Percentiles rank a stretch among this genome's conserved stretches.
Evolutionary conservation across 1,140 invertebrate species (phyloP).

Genomic region (Hypothenemus hampei): DNA sequence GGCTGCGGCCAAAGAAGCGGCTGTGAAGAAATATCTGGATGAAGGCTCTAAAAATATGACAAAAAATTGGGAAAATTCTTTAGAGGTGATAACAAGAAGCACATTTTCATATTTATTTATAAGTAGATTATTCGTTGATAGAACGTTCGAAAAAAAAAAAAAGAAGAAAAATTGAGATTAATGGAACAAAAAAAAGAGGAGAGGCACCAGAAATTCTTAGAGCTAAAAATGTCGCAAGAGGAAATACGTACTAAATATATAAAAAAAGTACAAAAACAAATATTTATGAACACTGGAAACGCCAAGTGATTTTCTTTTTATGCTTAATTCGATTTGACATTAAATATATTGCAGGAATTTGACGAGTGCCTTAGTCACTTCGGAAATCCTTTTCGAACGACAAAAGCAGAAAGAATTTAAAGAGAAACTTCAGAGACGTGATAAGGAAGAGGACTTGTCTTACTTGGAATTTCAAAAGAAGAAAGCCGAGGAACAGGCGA

Average conservation of each 20-base stretch:
- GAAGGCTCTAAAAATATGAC: conserved; percentile 36
- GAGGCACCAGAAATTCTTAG: conserved; percentile 28
- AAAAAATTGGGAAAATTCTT: conserved; percentile 35
- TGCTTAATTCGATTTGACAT: not conserved
- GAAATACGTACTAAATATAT: conserved; percentile 32
- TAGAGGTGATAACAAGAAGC: no score
- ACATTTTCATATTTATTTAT: no score
- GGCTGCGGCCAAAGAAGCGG: conserved; percentile 30
- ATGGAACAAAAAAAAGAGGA: conserved; percentile 32
- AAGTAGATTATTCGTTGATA: conserved; percentile 21
- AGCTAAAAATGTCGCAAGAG: conserved; percentile 35
- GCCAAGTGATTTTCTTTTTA: conserved; percentile 13
- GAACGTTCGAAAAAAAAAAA: conserved; percentile 34
- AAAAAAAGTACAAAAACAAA: conserved; percentile 31
- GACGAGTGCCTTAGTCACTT: conserved; percentile 32
- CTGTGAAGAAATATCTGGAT: conserved; percentile 31
- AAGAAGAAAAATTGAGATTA: conserved; percentile 28
- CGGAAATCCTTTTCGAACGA: conserved; percentile 33
- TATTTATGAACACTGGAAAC: conserved; percentile 31
- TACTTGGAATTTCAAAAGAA: conserved; percentile 23
- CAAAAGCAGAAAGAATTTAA: conserved; percentile 35
- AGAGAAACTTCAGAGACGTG: conserved; percentile 30
- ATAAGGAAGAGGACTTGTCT: conserved; percentile 24
- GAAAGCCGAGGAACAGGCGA: conserved; percentile 16
- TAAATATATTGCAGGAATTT: conserved; percentile 20